A percentile compares a stretch with the other conserved stretches of the same genome.
Conservation (phyloP, 2,113 vertebrate genomes). For the Callochromis pleurospilus region DNA sequence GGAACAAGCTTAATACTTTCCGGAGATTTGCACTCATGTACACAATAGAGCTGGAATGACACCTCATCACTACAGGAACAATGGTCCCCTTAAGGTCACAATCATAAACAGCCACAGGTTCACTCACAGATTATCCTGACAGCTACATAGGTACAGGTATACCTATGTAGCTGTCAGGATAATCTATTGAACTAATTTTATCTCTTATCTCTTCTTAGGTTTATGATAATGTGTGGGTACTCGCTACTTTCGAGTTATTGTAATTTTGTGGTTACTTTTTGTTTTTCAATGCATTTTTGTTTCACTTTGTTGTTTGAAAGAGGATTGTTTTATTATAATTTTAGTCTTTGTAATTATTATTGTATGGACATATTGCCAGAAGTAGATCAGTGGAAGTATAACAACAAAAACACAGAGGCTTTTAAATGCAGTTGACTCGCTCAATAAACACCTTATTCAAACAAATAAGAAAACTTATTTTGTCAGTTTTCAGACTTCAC, state of each 20-base stretch:
- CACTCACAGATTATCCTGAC: background rate
- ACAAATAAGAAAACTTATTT: background rate
- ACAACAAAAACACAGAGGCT: background rate
- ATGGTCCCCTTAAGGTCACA: constrained; percentile 20
- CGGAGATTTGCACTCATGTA: constrained; percentile 12
- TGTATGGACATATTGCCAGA: background rate
- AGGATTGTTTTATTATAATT: background rate
- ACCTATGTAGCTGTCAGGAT: background rate
- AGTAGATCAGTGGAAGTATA: background rate
- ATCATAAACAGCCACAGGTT: background rate
- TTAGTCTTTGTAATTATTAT: background rate
- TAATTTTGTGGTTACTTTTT: background rate
- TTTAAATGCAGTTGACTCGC: background rate
- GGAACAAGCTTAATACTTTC: constrained; percentile 30
- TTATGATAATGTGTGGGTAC: background rate
- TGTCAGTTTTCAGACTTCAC: accelerated
- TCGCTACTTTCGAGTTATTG: background rate
- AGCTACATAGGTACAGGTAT: background rate
- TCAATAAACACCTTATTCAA: background rate
- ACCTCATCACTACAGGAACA: constrained; percentile 53
- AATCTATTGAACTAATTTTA: background rate
- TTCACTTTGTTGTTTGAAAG: background rate
- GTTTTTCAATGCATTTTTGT: background rate
- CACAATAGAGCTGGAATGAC: constrained; percentile 24
- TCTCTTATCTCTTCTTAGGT: background rate